These are phyloP conservation scores for Chaitophorus viminalis DNA, from an alignment of 2,888 invertebrate species.

Conservation along the genomic window DNA sequence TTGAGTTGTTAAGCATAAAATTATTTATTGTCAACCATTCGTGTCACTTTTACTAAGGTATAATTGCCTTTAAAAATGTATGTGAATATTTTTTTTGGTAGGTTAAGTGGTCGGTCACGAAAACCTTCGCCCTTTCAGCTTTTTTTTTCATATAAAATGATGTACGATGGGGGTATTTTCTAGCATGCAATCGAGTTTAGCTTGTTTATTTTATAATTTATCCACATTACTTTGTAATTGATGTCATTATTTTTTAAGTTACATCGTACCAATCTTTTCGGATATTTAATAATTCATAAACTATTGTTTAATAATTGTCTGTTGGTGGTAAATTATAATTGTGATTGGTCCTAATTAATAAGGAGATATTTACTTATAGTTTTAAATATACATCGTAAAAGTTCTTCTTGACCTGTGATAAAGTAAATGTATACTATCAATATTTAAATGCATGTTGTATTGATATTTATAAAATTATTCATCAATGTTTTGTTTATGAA, in stretches of 20 bases:
- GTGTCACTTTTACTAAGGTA: conserved; percentile 35
- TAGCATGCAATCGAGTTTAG: conserved; percentile 11
- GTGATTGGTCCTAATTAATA: not conserved
- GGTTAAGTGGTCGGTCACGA: conserved; percentile 52
- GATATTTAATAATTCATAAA: not conserved
- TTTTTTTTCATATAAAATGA: conserved; percentile 24
- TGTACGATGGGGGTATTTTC: conserved; percentile 5
- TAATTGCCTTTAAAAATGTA: conserved; percentile 60
- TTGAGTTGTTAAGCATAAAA: conserved; percentile 36
- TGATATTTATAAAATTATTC: not conserved
- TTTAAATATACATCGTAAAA: not conserved
- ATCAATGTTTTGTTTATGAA: not conserved
- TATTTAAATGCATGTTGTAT: not conserved
- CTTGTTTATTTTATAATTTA: conserved; percentile 46
- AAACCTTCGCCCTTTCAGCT: conserved; percentile 27
- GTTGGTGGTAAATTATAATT: not conserved
- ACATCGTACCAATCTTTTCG: not conserved
- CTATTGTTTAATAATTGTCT: not conserved
- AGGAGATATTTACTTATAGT: not conserved
- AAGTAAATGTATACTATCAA: not conserved
- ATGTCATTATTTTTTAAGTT: conserved; percentile 17
- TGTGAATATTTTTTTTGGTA: conserved; percentile 41
- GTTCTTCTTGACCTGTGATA: not conserved
- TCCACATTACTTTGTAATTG: not conserved
- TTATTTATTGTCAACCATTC: conserved; percentile 49